phyloP scores from a whole-genome alignment of 2,113 vertebrate genomes.

The Zosterops borbonicus region DNA sequence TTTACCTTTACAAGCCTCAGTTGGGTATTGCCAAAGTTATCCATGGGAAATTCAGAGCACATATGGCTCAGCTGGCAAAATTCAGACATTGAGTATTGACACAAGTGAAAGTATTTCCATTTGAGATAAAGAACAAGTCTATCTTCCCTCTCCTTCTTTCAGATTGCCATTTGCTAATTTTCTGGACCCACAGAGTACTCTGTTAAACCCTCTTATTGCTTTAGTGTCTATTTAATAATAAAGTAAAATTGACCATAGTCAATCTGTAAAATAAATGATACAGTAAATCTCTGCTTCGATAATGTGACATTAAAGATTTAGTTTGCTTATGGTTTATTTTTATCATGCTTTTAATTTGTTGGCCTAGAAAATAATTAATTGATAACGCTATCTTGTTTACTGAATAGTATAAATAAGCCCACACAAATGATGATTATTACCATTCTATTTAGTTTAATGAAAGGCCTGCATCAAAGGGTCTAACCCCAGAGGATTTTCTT shows the following conservation, averaged over 20 bases:
- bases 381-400: background rate
- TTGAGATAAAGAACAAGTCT: background rate
- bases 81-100: background rate
- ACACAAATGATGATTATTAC: background rate
- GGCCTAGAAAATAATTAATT: background rate
- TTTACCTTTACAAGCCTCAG: background rate
- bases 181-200: background rate
- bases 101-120: background rate
- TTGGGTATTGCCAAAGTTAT: background rate
- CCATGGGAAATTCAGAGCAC: background rate
- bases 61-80: background rate
- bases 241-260: background rate
- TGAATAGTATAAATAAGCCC: background rate
- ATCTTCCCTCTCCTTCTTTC: background rate
- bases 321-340: background rate
- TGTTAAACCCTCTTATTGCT: background rate
- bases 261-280: background rate
- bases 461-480: conserved; percentile 40
- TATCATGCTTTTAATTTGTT: background rate
- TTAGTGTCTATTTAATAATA: background rate
- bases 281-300: background rate
- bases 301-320: background rate
- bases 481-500: conserved; percentile 63
- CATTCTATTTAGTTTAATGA: conserved; percentile 30
- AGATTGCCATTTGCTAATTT: background rate